These are phyloP conservation scores for Hydrophis major DNA, from an alignment of 2,797 vertebrate species.

Conservation along the genomic window DNA sequence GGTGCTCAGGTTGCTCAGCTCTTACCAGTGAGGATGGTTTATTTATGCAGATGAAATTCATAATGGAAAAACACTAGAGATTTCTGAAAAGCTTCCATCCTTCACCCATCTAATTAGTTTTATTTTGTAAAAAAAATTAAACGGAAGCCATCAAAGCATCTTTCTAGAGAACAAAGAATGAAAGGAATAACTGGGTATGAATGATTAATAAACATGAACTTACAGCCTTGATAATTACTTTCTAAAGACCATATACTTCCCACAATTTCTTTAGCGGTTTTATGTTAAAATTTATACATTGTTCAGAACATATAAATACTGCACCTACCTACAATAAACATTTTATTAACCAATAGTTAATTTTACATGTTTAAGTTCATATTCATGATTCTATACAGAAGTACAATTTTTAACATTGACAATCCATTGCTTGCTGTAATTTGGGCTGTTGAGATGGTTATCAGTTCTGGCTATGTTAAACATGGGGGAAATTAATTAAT, in stretches of 20 bases:
- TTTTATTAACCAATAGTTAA: background rate
- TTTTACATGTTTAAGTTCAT: background rate
- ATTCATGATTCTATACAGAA: background rate
- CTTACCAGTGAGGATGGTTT: background rate
- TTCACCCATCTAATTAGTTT: constrained; percentile 37
- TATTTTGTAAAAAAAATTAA: background rate
- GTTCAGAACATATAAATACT: background rate
- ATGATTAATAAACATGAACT: constrained; percentile 20
- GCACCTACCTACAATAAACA: background rate
- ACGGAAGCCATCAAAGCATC: constrained; percentile 23
- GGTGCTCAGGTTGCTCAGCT: background rate
- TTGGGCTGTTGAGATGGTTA: background rate
- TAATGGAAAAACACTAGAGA: constrained; percentile 16
- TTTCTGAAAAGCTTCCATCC: constrained; percentile 5
- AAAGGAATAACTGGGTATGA: constrained; percentile 10
- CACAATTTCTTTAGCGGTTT: background rate
- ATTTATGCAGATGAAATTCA: constrained; percentile 33
- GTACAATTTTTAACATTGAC: background rate
- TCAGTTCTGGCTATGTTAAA: background rate
- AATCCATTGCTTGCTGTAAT: background rate
- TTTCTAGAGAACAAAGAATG: constrained; percentile 16
- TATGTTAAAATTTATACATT: background rate
- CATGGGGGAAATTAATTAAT: background rate
- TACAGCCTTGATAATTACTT: background rate
- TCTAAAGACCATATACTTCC: background rate